A percentile compares a stretch with the other conserved stretches of the same genome.
Conservation (phyloP, 2,797 vertebrate genomes). For the Dallia pectoralis region DNA sequence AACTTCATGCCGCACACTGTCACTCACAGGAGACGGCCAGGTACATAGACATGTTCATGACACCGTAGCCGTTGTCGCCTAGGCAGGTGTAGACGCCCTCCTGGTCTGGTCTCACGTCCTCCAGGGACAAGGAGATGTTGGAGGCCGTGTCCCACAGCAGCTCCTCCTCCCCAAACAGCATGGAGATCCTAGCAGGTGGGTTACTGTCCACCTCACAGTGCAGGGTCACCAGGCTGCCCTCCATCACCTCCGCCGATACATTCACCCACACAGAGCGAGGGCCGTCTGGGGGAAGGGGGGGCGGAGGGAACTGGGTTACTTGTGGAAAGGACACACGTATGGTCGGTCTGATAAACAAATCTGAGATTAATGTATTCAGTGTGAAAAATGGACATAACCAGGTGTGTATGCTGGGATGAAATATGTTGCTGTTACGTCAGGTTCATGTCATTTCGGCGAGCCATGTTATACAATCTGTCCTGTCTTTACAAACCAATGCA, state of each 20-base stretch:
- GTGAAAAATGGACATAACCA: neutral
- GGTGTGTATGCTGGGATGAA: neutral
- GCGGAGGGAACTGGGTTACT: neutral
- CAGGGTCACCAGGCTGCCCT: conserved; percentile 81
- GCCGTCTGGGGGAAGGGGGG: conserved; percentile 64
- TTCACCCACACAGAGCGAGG: conserved; percentile 87
- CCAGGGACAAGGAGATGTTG: conserved; percentile 77
- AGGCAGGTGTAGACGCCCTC: conserved; percentile 86
- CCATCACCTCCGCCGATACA: conserved; percentile 83
- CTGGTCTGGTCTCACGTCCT: conserved; percentile 74
- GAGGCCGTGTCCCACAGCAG: conserved; percentile 77
- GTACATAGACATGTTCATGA: conserved; percentile 85
- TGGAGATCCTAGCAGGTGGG: conserved; percentile 79
- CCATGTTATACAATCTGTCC: no score
- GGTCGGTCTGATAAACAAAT: neutral
- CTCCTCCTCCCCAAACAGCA: conserved; percentile 79
- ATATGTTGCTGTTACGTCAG: neutral
- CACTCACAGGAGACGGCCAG: conserved; percentile 87
- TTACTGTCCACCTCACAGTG: conserved; percentile 89
- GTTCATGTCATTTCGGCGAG: no score
- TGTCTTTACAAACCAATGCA: no score
- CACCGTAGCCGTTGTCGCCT: conserved; percentile 83
- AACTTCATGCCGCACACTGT: neutral
- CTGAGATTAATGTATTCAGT: neutral
- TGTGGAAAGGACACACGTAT: neutral